Base-by-base conservation (phyloP, 2,888 invertebrate genomes). In the Phyllotreta cruciferae region DNA sequence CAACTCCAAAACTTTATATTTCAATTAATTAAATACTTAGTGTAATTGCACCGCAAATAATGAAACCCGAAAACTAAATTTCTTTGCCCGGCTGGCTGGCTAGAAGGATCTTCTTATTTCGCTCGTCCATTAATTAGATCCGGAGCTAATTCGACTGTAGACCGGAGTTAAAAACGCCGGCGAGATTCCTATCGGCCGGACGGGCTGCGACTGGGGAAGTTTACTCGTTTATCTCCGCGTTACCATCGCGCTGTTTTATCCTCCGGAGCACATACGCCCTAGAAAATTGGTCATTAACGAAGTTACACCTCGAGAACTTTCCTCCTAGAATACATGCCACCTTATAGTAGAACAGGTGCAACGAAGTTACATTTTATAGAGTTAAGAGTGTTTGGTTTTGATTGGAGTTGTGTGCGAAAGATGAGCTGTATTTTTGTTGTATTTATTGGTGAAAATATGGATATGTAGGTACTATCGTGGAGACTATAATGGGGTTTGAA, bases 251-350 rank as follows among this genome's bases (percentile, higher is more conserved):
- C 35, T 60, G 52, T 44, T 53, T 39, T 42, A 60, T 60, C 45
- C 60, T 10, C 44, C 24, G 24, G 50, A 37, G 39, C 45, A 60
- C 50, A 60, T 56, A 56, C 60, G 54, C 56, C 56, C 36, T n/a
- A 50, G 60, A 66, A 63, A 66, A 62, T 58, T 64, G 65, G 63
- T 67, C 64, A 67, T 67, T 64, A 64, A 38, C 63, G 52, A 63
- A 67, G 49, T 67, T 63, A 45, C 61, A 61, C 58, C 54, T 63
- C 35, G 56, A 55, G 57, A 63, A 63, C 55, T 63, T 60, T 36
- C 45, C 38, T 44, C 11, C 38, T 41, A 56, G 56, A 52, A 63
- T 63, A 61, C 56, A 53, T 53, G 56, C 56, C 56, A 62, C 56
- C 44, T n/a, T n/a, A 38, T 14, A n/a, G 53, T 37, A 5, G 24